Base-by-base conservation (phyloP, 2,113 vertebrate species). In the Cepphus grylle region DNA sequence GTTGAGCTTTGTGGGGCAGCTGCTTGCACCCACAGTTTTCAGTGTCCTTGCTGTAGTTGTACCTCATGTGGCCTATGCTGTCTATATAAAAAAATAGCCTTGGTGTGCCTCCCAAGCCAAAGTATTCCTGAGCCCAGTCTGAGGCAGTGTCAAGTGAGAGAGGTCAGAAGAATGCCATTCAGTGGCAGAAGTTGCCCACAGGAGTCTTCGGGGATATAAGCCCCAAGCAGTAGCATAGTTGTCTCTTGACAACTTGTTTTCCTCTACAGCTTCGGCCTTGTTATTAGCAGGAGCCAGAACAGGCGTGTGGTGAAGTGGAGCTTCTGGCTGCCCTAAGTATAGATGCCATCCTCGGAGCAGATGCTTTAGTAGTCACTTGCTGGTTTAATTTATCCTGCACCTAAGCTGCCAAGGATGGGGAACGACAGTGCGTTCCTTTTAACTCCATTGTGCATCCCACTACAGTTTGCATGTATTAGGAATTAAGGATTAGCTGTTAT, bases 41-140 rank as follows among this genome's bases (percentile, higher is more conserved):
- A 15, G 30, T 42, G 65, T n/a, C 50, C 21, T 77, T 58, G 36
- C 22, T 12, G 10, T 10, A 81, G 38, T 66, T 77, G 43, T 30
- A 36, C 40, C 43, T 67, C 8, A 5, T 40, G 56, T 22, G 7
- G 14, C 20, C 23, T 74, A 4, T 23, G 23, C 15, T 81, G 4
- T 17, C 27, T 34, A 2, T 56, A 7, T 4, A 47, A 65, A 65
- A 38, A 45, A 22, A 26, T 6, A 45, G 6, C 27, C n/a, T 74
- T 0, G 0, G 7, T 56, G 34, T 88, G 56, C 34, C 42, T 79
- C 36, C 34, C 22, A 34, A 61, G 29, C 13, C 34, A 70, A 49
- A 25, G 12, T 88, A 45, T 61, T 77, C 40, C 65, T 61, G 34
- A 86, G 12, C 43, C 62, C 27, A 15, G 21, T 36, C 43, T 82